These are phyloP conservation scores for Argentina silus DNA, from an alignment of 2,797 vertebrate genomes.

Conservation along the genomic window DNA sequence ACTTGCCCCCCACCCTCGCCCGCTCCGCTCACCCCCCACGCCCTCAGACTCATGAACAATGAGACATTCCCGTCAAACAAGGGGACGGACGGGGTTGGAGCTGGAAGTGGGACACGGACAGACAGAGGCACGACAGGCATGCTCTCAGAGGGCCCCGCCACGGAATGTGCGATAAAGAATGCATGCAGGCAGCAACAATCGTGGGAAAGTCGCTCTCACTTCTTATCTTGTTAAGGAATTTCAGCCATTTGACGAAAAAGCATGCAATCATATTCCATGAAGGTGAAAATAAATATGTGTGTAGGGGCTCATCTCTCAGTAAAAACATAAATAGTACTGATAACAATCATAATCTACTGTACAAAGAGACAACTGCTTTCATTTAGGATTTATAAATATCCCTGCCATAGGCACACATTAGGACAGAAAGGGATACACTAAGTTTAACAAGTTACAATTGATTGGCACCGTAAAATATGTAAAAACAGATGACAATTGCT, in stretches of 20 bases:
- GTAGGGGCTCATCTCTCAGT: neutral
- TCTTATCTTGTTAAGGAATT: slow-evolving; percentile 59
- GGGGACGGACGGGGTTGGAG: slow-evolving; percentile 14
- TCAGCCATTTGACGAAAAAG: slow-evolving; percentile 36
- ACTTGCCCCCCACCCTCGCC: slow-evolving; percentile 33
- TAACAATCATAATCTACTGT: neutral
- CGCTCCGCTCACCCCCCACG: slow-evolving; percentile 2
- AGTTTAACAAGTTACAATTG: too few relatives aligned
- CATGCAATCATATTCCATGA: neutral
- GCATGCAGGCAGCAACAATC: slow-evolving; percentile 62
- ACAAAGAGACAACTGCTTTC: neutral
- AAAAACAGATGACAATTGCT: too few relatives aligned
- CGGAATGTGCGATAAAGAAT: slow-evolving; percentile 60
- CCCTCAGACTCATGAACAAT: slow-evolving; percentile 60
- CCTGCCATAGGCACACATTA: neutral
- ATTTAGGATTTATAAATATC: neutral
- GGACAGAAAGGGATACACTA: too few relatives aligned
- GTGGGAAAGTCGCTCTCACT: slow-evolving; percentile 59
- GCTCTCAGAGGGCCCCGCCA: slow-evolving; percentile 34
- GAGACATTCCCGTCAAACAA: slow-evolving; percentile 41
- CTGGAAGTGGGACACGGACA: neutral
- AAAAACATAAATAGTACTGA: neutral
- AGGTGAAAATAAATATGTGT: slow-evolving; percentile 10
- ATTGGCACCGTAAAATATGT: too few relatives aligned
- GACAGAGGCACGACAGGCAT: slow-evolving; percentile 54